phyloP scores from a whole-genome alignment of 2,888 invertebrate genomes.

The Nineta flava region DNA sequence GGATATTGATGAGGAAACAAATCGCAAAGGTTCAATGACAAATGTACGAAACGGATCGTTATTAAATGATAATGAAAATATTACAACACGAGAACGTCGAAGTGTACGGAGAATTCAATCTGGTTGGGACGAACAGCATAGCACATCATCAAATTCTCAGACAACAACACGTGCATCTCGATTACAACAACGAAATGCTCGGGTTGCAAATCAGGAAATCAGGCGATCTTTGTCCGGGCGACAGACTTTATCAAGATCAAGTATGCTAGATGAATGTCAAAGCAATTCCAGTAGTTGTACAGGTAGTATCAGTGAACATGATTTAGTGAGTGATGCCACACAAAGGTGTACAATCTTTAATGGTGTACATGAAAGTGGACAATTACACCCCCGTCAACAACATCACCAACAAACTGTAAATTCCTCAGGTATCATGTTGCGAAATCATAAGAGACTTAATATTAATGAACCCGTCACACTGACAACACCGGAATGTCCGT shows the following conservation, averaged over 20 bases:
- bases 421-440: conserved; percentile 37
- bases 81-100: conserved; percentile 7
- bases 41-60: conserved; percentile 5
- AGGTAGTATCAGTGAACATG: conserved; percentile 31
- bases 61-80: conserved; percentile 13
- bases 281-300: conserved; percentile 30
- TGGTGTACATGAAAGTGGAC: conserved; percentile 28
- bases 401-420: conserved; percentile 9
- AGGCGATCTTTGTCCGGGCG: conserved; percentile 18
- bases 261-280: conserved; percentile 27
- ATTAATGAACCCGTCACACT: conserved; percentile 20
- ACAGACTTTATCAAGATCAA: conserved; percentile 23
- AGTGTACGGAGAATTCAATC: conserved; percentile 10
- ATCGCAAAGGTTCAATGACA: conserved; percentile 8
- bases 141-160: conserved; percentile 20
- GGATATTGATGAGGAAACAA: conserved; percentile 37
- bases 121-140: conserved; percentile 21
- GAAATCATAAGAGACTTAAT: conserved; percentile 41
- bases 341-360: conserved; percentile 27
- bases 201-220: conserved; percentile 24
- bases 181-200: conserved; percentile 25
- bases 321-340: conserved; percentile 26
- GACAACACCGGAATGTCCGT: background rate
- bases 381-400: conserved; percentile 10
- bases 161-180: conserved; percentile 24